Evolutionary conservation across 2,113 vertebrate genomes (phyloP).

Genomic region (Prionailurus bengalensis): DNA sequence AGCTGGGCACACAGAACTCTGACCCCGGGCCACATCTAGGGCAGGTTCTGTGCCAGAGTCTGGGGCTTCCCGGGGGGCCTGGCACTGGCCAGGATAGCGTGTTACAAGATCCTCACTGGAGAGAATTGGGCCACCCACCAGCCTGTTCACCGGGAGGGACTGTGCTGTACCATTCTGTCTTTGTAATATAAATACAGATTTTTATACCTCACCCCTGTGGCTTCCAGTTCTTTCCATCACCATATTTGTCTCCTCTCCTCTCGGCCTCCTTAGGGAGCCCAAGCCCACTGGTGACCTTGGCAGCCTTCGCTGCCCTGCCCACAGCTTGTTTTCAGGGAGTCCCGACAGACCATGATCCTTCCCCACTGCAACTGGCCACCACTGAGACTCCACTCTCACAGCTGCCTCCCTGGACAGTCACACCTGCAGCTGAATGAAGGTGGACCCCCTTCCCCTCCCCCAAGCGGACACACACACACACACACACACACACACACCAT

Average conservation of each 20-base stretch:
- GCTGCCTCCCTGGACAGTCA: background rate
- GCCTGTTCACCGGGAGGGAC: constrained; percentile 84
- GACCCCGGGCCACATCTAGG: background rate
- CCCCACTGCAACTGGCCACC: too few relatives aligned
- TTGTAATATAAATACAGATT: constrained; percentile 95
- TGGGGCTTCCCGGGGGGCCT: background rate
- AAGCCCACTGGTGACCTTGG: background rate
- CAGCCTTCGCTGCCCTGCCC: background rate
- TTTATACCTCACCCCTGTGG: constrained; percentile 90
- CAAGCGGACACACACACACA: too few relatives aligned
- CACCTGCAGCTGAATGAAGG: background rate
- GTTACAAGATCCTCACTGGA: background rate
- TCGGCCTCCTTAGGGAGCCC: background rate
- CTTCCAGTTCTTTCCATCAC: constrained; percentile 53
- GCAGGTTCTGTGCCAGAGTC: constrained; percentile 92
- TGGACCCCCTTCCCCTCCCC: rapidly evolving
- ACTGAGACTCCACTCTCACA: rapidly evolving
- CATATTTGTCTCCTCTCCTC: background rate
- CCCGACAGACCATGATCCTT: background rate
- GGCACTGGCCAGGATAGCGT: constrained; percentile 41
- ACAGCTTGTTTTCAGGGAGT: background rate
- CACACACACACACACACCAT: too few relatives aligned
- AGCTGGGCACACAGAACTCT: background rate
- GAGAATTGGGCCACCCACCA: background rate
- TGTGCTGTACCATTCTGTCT: constrained; percentile 90